Evolutionary conservation across 2,888 invertebrate genomes (phyloP).

Genomic region (Ashinkailepas kermadecensis): DNA sequence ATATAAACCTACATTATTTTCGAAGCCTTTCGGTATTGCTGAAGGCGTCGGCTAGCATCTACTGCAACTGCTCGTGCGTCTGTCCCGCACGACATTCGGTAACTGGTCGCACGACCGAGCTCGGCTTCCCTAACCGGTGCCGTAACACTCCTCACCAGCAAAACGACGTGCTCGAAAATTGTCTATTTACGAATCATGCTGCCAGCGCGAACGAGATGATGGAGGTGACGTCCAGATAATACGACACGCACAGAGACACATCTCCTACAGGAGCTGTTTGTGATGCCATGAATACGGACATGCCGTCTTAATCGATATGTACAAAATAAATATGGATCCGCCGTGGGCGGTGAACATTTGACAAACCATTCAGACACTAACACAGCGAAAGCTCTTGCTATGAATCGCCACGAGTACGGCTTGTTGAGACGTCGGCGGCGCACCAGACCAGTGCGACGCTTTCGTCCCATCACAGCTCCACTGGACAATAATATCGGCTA

Average conservation of each 20-base stretch:
- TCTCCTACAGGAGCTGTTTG: not conserved
- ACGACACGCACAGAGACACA: not conserved
- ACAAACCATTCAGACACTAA: not conserved
- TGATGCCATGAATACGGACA: not conserved
- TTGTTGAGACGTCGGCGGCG: no score
- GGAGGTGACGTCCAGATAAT: not conserved
- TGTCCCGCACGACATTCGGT: no score
- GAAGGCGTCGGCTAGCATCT: no score
- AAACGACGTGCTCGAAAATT: not conserved
- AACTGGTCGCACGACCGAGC: no score
- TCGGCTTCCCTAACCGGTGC: no score
- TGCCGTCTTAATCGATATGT: not conserved
- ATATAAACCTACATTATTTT: no score
- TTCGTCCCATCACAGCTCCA: not conserved
- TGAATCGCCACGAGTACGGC: no score
- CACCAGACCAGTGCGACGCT: no score
- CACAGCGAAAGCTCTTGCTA: not conserved
- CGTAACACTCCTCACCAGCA: no score
- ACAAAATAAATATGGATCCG: slow-evolving; percentile 17
- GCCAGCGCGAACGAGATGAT: not conserved
- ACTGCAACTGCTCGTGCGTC: no score
- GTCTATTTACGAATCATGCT: not conserved
- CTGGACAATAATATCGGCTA: not conserved
- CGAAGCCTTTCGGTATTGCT: no score
- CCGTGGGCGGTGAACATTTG: not conserved